Percentiles rank a stretch among this genome's conserved stretches.
Conservation (phyloP, 2,113 vertebrate genomes). For the Leiothrix lutea region DNA sequence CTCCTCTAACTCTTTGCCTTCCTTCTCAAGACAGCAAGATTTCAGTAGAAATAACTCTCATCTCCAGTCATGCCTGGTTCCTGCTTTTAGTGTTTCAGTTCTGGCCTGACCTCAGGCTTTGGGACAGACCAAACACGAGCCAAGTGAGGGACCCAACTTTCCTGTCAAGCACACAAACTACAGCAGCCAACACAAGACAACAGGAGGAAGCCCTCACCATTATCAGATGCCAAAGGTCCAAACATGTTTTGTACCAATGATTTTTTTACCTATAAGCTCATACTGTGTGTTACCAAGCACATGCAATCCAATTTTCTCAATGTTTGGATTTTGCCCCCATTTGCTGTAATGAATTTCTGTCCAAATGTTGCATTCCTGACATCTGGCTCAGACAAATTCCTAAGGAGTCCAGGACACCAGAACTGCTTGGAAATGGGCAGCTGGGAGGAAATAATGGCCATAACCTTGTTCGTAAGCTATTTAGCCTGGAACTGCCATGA, state of each 20-base stretch:
- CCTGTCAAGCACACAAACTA: not conserved
- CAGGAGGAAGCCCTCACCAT: not conserved
- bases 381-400: not conserved
- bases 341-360: not conserved
- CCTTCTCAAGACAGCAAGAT: not conserved
- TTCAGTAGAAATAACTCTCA: not conserved
- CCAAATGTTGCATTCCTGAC: not conserved
- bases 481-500: not conserved
- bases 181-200: not conserved
- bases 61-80: not conserved
- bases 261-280: not conserved
- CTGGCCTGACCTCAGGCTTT: not conserved
- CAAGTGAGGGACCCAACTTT: not conserved
- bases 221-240: not conserved
- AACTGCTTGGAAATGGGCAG: not conserved
- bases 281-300: accelerated
- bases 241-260: not conserved
- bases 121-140: not conserved
- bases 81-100: not conserved
- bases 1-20: no score
- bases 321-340: not conserved
- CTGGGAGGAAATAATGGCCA: not conserved
- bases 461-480: not conserved
- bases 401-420: not conserved
- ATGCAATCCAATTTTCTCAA: not conserved